phyloP scores from a whole-genome alignment of 2,888 invertebrate species.

The Leuctra nigra region DNA sequence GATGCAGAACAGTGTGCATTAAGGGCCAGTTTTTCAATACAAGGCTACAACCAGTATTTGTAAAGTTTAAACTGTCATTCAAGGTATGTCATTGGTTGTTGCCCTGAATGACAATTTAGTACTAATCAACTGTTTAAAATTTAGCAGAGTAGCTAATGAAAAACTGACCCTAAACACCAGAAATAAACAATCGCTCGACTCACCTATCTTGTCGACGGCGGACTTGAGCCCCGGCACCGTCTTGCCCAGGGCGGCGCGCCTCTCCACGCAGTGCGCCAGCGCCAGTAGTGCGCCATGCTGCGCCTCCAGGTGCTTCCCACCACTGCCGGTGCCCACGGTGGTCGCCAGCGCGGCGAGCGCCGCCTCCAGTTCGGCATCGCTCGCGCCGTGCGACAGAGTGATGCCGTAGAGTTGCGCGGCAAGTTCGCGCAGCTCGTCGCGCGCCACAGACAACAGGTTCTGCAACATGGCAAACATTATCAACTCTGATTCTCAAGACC shows the following conservation, averaged over 20 bases:
- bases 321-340: conserved; percentile 38
- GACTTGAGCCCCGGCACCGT: conserved; percentile 50
- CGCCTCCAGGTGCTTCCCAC: conserved; percentile 48
- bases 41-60: no score
- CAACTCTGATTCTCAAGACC: no score
- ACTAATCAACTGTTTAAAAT: no score
- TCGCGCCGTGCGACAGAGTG: conserved; percentile 52
- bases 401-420: conserved; percentile 71
- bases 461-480: no score
- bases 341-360: conserved; percentile 51
- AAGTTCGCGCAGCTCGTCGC: conserved; percentile 67
- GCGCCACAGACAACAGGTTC: conserved; percentile 59
- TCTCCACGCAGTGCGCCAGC: conserved; percentile 62
- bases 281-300: conserved; percentile 74
- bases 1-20: not conserved
- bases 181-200: conserved; percentile 30
- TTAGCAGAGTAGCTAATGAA: no score
- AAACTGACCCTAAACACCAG: not conserved
- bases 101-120: no score
- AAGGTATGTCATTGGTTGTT: no score
- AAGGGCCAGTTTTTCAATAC: no score
- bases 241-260: conserved; percentile 41
- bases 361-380: conserved; percentile 45
- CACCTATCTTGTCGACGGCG: conserved; percentile 53
- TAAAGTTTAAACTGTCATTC: no score